Conservation (phyloP, 2,797 vertebrate species). For the Margarornis squamiger region DNA sequence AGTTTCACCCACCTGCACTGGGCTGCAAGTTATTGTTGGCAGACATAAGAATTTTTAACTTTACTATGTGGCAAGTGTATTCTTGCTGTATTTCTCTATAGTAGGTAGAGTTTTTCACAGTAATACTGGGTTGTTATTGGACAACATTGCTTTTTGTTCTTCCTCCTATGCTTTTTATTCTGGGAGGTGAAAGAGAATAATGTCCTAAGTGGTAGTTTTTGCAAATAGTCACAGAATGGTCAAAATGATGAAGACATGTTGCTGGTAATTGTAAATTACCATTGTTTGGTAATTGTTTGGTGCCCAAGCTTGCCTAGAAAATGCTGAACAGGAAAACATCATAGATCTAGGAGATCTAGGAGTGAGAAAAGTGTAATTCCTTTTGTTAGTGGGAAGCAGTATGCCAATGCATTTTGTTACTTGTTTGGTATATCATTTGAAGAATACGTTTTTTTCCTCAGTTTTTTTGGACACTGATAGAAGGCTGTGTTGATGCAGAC, state of each 20-base stretch:
- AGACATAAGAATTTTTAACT: neutral
- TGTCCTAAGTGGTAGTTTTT: neutral
- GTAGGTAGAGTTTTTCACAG: neutral
- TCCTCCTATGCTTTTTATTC: neutral
- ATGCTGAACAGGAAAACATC: neutral
- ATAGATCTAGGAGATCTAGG: neutral
- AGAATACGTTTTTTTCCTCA: neutral
- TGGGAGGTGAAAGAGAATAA: neutral
- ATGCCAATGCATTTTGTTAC: neutral
- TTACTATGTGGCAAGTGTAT: neutral
- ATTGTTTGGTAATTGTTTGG: no score
- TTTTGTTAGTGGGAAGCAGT: neutral
- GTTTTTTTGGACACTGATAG: neutral
- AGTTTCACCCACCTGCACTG: neutral
- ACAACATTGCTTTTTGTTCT: neutral
- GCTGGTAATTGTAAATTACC: neutral
- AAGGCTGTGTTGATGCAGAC: neutral
- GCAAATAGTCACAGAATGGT: neutral
- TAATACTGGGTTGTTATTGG: neutral
- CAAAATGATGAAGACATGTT: neutral
- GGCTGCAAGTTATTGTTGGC: neutral
- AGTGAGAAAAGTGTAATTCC: neutral
- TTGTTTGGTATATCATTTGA: neutral
- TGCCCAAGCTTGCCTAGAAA: neutral
- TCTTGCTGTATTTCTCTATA: neutral